Evolutionary conservation across 2,113 vertebrate genomes (phyloP).

Genomic region (Pantherophis guttatus): DNA sequence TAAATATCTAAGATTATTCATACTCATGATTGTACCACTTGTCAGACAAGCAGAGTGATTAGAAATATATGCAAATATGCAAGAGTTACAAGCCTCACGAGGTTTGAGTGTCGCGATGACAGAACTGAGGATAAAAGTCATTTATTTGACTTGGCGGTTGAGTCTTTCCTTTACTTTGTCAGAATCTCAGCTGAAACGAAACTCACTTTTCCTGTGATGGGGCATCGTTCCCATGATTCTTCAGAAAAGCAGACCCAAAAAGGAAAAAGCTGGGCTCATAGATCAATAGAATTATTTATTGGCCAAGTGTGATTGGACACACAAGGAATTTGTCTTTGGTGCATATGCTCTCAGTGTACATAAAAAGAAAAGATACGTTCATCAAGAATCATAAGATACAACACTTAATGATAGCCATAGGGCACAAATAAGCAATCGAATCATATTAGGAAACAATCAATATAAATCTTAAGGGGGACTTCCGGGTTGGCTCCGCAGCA

Average conservation of each 20-base stretch:
- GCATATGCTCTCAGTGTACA: too few species aligned
- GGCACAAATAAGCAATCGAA: too few species aligned
- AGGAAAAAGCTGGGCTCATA: background rate
- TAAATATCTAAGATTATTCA: conserved; percentile 1
- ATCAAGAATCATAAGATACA: too few species aligned
- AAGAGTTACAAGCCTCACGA: background rate
- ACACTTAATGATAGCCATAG: too few species aligned
- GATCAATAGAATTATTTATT: too few species aligned
- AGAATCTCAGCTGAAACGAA: background rate
- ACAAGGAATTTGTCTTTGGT: too few species aligned
- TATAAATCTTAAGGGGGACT: too few species aligned
- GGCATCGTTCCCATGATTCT: background rate
- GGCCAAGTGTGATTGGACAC: too few species aligned
- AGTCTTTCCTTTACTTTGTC: background rate
- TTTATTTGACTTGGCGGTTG: background rate
- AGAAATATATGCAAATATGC: conserved; percentile 4
- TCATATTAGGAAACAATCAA: too few species aligned
- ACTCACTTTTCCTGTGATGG: background rate
- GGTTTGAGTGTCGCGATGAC: background rate
- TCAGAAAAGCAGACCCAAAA: background rate
- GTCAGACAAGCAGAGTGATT: conserved; percentile 11
- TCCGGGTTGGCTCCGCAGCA: too few species aligned
- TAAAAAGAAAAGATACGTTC: too few species aligned
- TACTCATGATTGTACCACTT: background rate
- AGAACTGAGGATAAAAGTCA: background rate